Percentiles rank a stretch among this genome's conserved stretches.
Conservation (phyloP, 2,888 invertebrate genomes). For the Pollenia labialis region DNA sequence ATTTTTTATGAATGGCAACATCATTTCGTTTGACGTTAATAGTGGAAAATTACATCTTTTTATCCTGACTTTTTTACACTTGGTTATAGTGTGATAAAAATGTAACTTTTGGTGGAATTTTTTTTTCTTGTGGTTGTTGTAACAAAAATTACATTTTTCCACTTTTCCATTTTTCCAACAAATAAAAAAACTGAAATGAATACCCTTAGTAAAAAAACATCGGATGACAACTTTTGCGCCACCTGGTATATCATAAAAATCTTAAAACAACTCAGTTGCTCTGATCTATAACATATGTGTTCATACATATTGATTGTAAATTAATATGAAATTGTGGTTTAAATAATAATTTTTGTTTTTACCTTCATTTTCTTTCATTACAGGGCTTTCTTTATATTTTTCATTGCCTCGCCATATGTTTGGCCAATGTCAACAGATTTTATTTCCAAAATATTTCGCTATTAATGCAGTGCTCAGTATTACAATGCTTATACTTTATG, state of each 20-base stretch:
- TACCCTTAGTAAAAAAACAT: too few relatives aligned
- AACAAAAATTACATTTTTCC: too few relatives aligned
- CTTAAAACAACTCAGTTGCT: not conserved
- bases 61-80: too few relatives aligned
- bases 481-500: constrained; percentile 88
- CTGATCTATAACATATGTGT: constrained; percentile 33
- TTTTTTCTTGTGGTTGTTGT: too few relatives aligned
- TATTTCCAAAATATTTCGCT: constrained; percentile 94
- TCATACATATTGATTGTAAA: constrained; percentile 1
- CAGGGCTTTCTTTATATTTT: constrained; percentile 94
- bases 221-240: too few relatives aligned
- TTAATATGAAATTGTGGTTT: constrained; percentile 44
- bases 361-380: constrained; percentile 74
- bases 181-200: too few relatives aligned
- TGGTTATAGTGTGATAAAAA: too few relatives aligned
- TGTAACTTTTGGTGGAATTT: too few relatives aligned
- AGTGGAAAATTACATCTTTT: too few relatives aligned
- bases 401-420: constrained; percentile 93
- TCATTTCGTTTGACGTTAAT: too few relatives aligned
- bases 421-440: constrained; percentile 92
- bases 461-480: constrained; percentile 91
- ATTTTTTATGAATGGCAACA: too few relatives aligned
- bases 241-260: not conserved
- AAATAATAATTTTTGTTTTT: constrained; percentile 36
- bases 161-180: too few relatives aligned